phyloP scores from a whole-genome alignment of 2,888 invertebrate species.

The Chydorus sphaericus region DNA sequence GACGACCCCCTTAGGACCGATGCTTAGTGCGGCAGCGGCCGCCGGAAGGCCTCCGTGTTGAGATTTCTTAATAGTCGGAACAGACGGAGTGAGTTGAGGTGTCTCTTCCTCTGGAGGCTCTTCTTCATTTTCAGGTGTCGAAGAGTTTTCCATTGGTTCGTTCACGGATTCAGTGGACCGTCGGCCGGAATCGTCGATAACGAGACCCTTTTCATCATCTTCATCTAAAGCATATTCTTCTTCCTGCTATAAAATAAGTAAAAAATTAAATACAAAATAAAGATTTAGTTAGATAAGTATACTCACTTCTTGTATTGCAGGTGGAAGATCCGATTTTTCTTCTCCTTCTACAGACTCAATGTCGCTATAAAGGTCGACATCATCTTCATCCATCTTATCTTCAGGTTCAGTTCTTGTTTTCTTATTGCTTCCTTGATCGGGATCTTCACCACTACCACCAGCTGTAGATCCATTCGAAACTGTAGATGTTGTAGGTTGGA shows the following conservation, averaged over 20 bases:
- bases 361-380: slow-evolving; percentile 46
- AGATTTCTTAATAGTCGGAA: background rate
- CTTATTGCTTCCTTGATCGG: slow-evolving; percentile 17
- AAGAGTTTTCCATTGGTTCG: slow-evolving; percentile 18
- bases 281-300: background rate
- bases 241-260: slow-evolving; percentile 19
- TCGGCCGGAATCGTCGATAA: slow-evolving; percentile 34
- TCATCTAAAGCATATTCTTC: slow-evolving; percentile 32
- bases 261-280: slow-evolving; percentile 20
- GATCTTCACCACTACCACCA: slow-evolving; percentile 15
- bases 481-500: too few relatives aligned
- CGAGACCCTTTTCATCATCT: slow-evolving; percentile 26
- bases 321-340: background rate
- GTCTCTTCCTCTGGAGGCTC: slow-evolving; percentile 20
- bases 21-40: slow-evolving; percentile 10
- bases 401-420: slow-evolving; percentile 14
- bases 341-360: slow-evolving; percentile 32
- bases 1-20: background rate
- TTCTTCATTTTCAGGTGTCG: slow-evolving; percentile 21
- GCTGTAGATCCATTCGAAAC: background rate
- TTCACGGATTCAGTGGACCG: slow-evolving; percentile 13
- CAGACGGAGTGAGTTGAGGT: background rate
- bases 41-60: slow-evolving; percentile 10
- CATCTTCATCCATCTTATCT: slow-evolving; percentile 25
- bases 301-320: background rate